Conservation (phyloP, 1,140 invertebrate genomes). For the Calliphora vicina region DNA sequence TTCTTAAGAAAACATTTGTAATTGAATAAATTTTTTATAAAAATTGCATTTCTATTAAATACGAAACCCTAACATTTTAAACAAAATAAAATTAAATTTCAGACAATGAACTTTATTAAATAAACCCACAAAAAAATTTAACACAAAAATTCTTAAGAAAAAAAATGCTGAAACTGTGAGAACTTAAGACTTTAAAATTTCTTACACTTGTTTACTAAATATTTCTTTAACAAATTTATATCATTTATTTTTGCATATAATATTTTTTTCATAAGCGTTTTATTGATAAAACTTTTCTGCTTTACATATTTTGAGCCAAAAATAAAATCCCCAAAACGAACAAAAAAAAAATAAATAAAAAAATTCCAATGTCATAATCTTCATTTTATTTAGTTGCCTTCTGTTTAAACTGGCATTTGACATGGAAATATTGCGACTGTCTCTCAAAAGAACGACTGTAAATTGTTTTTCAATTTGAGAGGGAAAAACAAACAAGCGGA, state of each 20-base stretch:
- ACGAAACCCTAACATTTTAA: too few species aligned
- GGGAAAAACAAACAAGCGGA: background rate
- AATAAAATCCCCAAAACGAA: too few species aligned
- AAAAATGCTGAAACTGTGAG: background rate
- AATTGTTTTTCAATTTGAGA: background rate
- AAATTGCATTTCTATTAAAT: background rate
- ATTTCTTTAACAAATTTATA: background rate
- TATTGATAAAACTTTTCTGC: background rate
- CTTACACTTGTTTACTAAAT: background rate
- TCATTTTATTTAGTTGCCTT: background rate
- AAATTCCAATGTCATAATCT: background rate
- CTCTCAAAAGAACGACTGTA: background rate
- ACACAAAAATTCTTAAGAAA: background rate
- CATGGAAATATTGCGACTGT: background rate
- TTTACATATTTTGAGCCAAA: background rate
- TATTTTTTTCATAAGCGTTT: background rate
- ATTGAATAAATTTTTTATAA: background rate
- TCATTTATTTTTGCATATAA: background rate
- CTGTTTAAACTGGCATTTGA: background rate
- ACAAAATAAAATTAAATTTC: background rate
- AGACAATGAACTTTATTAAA: background rate
- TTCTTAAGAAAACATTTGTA: conserved; percentile 2
- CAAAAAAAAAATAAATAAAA: background rate
- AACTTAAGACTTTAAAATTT: background rate
- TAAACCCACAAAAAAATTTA: background rate